These are phyloP conservation scores for Leucophenga varia DNA, from an alignment of 1,140 invertebrate genomes.

Conservation along the genomic window DNA sequence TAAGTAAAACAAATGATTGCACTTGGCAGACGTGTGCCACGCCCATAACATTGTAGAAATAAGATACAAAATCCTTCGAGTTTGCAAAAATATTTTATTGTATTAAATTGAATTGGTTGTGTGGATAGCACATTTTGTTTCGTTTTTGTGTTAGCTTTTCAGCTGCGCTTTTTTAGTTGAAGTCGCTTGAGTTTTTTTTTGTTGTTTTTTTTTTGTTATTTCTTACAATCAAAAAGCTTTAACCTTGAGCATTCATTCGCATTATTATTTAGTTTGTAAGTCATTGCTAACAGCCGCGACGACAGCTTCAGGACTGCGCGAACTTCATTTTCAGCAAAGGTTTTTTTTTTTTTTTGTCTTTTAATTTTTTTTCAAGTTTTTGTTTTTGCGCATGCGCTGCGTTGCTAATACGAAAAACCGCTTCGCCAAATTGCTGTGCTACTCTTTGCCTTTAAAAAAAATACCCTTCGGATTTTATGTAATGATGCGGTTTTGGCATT, in stretches of 20 bases:
- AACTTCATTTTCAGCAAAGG: slow-evolving; percentile 13
- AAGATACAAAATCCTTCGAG: not conserved
- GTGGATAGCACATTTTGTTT: slow-evolving; percentile 4
- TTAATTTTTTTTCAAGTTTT: slow-evolving; percentile 24
- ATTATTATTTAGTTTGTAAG: slow-evolving; percentile 50
- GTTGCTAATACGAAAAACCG: not conserved
- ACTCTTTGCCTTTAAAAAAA: no score
- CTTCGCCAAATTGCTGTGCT: no score
- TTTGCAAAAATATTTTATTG: not conserved
- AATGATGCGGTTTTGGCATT: no score
- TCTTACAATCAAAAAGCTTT: slow-evolving; percentile 49
- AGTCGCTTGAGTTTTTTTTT: slow-evolving; percentile 19
- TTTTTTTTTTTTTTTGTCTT: slow-evolving; percentile 11
- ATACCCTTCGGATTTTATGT: no score
- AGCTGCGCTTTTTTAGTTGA: slow-evolving; percentile 13
- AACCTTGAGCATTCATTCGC: slow-evolving; percentile 44
- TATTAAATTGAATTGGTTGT: not conserved
- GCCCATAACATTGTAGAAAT: not conserved
- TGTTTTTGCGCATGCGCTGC: slow-evolving; percentile 5
- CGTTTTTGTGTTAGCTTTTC: slow-evolving; percentile 12
- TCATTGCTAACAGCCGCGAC: slow-evolving; percentile 48
- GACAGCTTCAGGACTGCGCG: slow-evolving; percentile 20
- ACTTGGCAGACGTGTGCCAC: no score
- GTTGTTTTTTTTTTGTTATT: no score
- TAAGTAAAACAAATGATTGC: no score